Evolutionary conservation across 1,140 invertebrate genomes (phyloP).

Genomic region (Muscidifurax raptorellus): DNA sequence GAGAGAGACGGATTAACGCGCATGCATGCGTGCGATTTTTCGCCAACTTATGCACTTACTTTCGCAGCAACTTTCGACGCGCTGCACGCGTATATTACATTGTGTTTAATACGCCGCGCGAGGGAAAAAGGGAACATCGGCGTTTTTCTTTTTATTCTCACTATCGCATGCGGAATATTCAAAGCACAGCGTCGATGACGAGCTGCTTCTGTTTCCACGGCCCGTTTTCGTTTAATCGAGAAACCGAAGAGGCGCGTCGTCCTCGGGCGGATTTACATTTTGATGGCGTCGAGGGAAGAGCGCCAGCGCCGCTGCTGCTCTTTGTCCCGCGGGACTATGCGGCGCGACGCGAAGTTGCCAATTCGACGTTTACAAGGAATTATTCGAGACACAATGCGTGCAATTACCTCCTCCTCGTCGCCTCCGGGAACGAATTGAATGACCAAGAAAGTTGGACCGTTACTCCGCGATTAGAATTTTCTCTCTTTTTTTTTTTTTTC

Average conservation of each 20-base stretch:
- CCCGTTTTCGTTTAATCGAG: conserved; percentile 42
- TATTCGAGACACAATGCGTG: background rate
- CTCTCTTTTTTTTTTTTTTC: background rate
- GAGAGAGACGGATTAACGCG: conserved; percentile 17
- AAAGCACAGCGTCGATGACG: conserved; percentile 35
- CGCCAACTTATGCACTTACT: background rate
- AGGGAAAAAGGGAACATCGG: background rate
- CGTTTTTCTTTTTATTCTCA: background rate
- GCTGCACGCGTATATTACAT: too few relatives aligned
- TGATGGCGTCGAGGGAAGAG: conserved; percentile 55
- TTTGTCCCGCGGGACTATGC: conserved; percentile 53
- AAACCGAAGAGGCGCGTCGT: conserved; percentile 12
- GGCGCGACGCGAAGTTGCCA: conserved; percentile 1
- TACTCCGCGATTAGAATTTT: background rate
- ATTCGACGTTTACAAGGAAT: conserved; percentile 7
- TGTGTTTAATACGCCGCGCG: background rate
- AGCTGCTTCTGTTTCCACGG: background rate
- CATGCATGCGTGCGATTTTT: conserved; percentile 4
- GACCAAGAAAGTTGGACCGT: background rate
- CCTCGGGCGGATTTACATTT: conserved; percentile 60
- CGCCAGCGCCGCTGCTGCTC: background rate
- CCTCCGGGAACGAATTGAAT: background rate
- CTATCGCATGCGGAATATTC: background rate
- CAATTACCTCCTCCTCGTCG: background rate
- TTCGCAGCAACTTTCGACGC: background rate